Percentiles rank a stretch among this genome's conserved stretches.
phyloP scores from a whole-genome alignment of 2,113 vertebrate species.

The Epinephelus lanceolatus region DNA sequence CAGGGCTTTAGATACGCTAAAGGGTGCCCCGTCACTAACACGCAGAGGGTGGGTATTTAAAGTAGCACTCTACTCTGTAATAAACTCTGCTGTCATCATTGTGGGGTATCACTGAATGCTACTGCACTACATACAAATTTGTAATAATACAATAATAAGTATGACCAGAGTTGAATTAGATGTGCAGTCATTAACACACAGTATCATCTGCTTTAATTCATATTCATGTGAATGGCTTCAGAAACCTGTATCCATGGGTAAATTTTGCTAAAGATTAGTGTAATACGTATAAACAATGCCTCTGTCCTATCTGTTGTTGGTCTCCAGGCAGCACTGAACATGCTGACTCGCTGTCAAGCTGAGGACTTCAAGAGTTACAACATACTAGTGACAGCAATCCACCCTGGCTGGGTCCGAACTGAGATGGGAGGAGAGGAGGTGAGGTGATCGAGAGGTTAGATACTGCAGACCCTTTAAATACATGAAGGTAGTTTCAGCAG shows the following conservation, averaged over 20 bases:
- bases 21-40: no score
- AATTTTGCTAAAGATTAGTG: background rate
- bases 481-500: background rate
- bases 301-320: background rate
- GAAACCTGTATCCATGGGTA: background rate
- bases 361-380: constrained; percentile 53
- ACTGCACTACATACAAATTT: background rate
- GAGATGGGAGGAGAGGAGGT: constrained; percentile 61
- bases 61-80: no score
- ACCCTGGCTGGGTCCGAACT: constrained; percentile 69
- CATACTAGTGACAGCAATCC: constrained; percentile 60
- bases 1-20: no score
- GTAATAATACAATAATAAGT: background rate
- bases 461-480: no score
- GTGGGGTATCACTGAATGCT: background rate
- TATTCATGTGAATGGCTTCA: background rate
- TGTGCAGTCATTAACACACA: background rate
- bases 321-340: constrained; percentile 67
- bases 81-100: no score
- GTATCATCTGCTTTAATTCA: background rate
- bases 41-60: no score
- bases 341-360: constrained; percentile 70
- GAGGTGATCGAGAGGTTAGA: background rate
- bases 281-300: background rate
- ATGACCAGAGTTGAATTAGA: background rate